Base-by-base conservation (phyloP, 2,797 vertebrate species). In the Numenius phaeopus region DNA sequence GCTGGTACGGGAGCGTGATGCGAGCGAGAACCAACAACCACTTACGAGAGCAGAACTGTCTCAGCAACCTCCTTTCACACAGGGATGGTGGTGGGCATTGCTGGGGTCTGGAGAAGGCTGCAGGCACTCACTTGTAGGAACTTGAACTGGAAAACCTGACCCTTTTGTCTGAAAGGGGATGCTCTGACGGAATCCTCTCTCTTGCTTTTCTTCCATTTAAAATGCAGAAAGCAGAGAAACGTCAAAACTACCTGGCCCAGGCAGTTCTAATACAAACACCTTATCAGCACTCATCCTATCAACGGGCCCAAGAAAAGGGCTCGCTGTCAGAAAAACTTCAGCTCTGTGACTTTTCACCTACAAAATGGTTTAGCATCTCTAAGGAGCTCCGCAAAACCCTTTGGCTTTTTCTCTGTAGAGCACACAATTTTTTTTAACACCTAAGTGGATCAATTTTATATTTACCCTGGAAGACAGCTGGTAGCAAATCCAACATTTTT, bases 51-150 rank as follows among this genome's bases (percentile, higher is more conserved):
- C 55, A 55, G 30, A 49, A 30, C 37, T 20, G 5, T 27, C 27
- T 50, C 49, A 44, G 47, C 19, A 19, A 3, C 39, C 34, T 61
- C 58, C 54, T 50, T 49, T 54, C 37, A 9, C 26, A 9, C 14
- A 7, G 17, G 58, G 67, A 49, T 10, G 49, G 15, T 3, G 27
- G 46, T 5, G 42, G 21, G 30, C 73, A 34, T 50, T 42, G 49
- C 39, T 22, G 10, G 21, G 24, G 8, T 39, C 70, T 46, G 61
- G 57, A 50, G 57, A 65, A 73, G 76, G 62, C 79, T 67, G 21
- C 0, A 0, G 44, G 9, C 2, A 2, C 49, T 34, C 34, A 0
- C 32, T 14, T 37, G 27, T 21, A 26, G 37, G 34, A 81, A 46
- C 10, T 0, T 7, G 11, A 44, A 52, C 2, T 34, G 49, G 30